Evolutionary conservation across 2,113 vertebrate species (phyloP).

Genomic region (Sphyrna mokarran): DNA sequence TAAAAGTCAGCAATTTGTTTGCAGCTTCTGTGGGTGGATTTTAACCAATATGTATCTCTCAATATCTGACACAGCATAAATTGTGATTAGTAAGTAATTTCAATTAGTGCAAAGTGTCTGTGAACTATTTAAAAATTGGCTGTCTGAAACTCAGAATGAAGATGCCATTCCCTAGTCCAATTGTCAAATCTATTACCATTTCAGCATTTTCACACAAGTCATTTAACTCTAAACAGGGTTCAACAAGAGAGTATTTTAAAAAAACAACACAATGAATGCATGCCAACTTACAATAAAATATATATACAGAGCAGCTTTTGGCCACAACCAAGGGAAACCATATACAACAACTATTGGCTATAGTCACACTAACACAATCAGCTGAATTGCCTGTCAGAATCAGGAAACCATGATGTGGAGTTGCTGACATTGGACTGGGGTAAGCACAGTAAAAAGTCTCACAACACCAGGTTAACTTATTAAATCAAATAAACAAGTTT

Average conservation of each 20-base stretch:
- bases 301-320: not conserved
- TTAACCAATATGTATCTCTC: not conserved
- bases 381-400: not conserved
- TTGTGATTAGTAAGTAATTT: not conserved
- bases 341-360: not conserved
- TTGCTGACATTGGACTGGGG: too few relatives aligned
- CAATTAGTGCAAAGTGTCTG: not conserved
- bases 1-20: not conserved
- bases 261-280: not conserved
- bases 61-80: not conserved
- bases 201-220: not conserved
- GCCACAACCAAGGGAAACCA: not conserved
- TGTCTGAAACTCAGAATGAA: not conserved
- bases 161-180: not conserved
- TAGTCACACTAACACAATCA: not conserved
- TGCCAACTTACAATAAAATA: not conserved
- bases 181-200: not conserved
- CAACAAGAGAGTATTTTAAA: not conserved
- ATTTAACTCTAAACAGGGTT: not conserved
- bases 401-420: not conserved
- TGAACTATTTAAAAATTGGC: not conserved
- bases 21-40: not conserved
- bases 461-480: too few relatives aligned
- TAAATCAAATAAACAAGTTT: too few relatives aligned
- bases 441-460: too few relatives aligned